phyloP scores from a whole-genome alignment of 2,888 invertebrate species.

The Blera fallax region DNA sequence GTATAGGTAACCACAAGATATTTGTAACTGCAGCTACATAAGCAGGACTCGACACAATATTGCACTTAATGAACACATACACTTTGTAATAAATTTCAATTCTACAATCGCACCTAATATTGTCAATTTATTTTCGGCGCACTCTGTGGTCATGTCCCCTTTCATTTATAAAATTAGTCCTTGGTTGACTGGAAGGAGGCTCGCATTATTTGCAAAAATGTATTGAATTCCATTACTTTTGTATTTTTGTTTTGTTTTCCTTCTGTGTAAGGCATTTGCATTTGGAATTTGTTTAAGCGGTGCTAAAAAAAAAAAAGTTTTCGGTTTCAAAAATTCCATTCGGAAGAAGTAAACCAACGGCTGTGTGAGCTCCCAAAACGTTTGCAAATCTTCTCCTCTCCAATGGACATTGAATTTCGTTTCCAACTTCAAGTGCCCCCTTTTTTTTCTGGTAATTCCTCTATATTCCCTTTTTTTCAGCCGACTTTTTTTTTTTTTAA shows the following conservation, averaged over 20 bases:
- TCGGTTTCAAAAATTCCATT: constrained; percentile 35
- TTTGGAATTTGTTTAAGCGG: constrained; percentile 16
- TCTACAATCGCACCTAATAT: too few species aligned
- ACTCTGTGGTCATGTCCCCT: not conserved
- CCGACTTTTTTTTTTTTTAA: not conserved
- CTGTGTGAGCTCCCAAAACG: not conserved
- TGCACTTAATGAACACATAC: too few species aligned
- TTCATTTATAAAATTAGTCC: constrained; percentile 8
- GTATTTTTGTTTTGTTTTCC: not conserved
- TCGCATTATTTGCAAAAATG: not conserved
- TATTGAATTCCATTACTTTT: constrained; percentile 11
- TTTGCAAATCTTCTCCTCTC: constrained; percentile 13
- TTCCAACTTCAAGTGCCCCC: constrained; percentile 29
- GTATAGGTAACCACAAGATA: too few species aligned
- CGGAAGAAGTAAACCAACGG: not conserved
- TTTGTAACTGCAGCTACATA: too few species aligned
- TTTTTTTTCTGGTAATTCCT: constrained; percentile 25
- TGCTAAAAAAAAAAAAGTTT: constrained; percentile 9
- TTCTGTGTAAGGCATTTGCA: constrained; percentile 1
- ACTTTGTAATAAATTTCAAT: too few species aligned
- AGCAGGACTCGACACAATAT: too few species aligned
- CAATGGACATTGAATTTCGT: constrained; percentile 45
- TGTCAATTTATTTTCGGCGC: not conserved
- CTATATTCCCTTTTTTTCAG: constrained; percentile 4
- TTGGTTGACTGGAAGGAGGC: not conserved